Evolutionary conservation across 2,888 invertebrate genomes (phyloP).

Genomic region (Leptopterna dolabrata): DNA sequence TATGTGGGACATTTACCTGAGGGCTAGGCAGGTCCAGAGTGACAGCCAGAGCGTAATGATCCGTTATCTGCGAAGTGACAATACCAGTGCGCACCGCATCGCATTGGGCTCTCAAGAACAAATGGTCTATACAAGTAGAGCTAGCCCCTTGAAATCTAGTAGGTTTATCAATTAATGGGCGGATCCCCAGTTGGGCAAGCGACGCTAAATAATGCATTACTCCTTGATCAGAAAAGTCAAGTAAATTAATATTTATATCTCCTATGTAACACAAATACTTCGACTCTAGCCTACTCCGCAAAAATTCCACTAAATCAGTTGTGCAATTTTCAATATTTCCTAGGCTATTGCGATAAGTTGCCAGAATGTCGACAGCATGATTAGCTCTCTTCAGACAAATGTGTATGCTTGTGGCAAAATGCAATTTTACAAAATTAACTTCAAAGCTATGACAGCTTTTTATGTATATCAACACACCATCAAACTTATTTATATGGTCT

Average conservation of each 20-base stretch:
- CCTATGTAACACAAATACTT: not conserved
- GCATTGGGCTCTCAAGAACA: not conserved
- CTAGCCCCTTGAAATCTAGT: not conserved
- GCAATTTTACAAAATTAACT: not conserved
- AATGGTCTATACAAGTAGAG: slow-evolving; percentile 2
- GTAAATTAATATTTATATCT: slow-evolving; percentile 8
- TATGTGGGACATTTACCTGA: not conserved
- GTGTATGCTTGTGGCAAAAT: not conserved
- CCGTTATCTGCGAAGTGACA: not conserved
- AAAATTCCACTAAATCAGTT: not conserved
- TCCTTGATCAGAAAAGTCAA: not conserved
- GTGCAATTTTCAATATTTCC: not conserved
- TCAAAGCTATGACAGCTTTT: not conserved
- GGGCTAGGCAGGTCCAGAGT: not conserved
- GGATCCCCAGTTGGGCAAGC: not conserved
- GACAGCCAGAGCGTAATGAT: not conserved
- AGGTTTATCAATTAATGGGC: slow-evolving; percentile 4
- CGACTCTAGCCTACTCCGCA: not conserved
- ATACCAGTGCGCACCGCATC: not conserved
- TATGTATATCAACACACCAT: not conserved
- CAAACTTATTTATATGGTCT: not conserved
- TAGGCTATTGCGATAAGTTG: not conserved
- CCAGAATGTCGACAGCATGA: not conserved
- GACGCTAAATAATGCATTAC: not conserved
- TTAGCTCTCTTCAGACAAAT: not conserved